These are phyloP conservation scores for Ochotona curzoniae DNA, from an alignment of 2,113 vertebrate genomes.

Conservation along the genomic window DNA sequence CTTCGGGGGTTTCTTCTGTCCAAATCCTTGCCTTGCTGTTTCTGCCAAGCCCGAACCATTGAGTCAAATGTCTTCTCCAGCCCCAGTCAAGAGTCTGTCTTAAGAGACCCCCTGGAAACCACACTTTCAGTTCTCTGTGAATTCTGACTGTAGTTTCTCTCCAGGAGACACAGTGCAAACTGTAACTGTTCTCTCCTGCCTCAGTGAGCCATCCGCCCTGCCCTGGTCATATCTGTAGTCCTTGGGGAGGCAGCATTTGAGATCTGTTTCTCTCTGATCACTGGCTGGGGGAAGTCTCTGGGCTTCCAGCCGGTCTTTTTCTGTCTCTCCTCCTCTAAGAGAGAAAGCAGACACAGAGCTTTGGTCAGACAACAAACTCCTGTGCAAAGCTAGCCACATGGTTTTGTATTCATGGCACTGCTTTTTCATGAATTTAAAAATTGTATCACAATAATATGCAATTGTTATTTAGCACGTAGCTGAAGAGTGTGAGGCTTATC, in stretches of 20 bases:
- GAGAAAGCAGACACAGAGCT: neutral
- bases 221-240: neutral
- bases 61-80: neutral
- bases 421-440: neutral
- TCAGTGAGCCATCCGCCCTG: neutral
- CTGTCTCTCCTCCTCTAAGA: neutral
- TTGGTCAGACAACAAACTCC: neutral
- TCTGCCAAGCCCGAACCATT: neutral
- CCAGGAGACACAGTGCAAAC: neutral
- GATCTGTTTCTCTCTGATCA: neutral
- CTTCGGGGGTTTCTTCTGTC: neutral
- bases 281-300: neutral
- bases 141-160: rapidly evolving
- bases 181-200: neutral
- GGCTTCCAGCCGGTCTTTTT: neutral
- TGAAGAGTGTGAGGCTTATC: no score
- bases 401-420: neutral
- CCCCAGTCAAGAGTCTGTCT: neutral
- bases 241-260: neutral
- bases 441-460: neutral
- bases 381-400: neutral
- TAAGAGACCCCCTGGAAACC: no score
- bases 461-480: neutral
- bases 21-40: neutral
- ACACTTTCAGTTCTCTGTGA: neutral